A percentile compares a stretch with the other conserved stretches of the same genome.
phyloP scores from a whole-genome alignment of 2,797 vertebrate species.

The Salarias fasciatus region DNA sequence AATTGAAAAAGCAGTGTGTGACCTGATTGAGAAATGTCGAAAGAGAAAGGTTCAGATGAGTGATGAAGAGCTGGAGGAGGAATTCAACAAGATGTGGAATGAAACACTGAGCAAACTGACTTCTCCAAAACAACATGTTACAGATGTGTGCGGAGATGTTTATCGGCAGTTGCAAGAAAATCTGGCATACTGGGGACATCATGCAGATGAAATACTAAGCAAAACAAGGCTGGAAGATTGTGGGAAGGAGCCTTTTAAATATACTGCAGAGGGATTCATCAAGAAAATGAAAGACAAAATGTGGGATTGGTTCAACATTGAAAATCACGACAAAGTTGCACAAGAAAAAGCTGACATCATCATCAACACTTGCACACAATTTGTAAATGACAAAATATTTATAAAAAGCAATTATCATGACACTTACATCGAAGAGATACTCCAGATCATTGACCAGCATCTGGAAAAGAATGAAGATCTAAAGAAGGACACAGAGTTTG shows the following conservation, averaged over 20 bases:
- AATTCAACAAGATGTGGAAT: slow-evolving; percentile 73
- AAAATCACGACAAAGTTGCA: background rate
- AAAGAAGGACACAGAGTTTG: slow-evolving; percentile 29
- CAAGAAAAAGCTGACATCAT: slow-evolving; percentile 45
- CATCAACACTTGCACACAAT: slow-evolving; percentile 33
- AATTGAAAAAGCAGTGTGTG: slow-evolving; percentile 53
- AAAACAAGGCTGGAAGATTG: rapidly evolving
- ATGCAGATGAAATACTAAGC: slow-evolving; percentile 33
- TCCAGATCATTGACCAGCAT: slow-evolving; percentile 53
- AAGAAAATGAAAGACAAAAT: rapidly evolving
- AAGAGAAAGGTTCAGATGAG: slow-evolving; percentile 8
- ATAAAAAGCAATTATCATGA: slow-evolving; percentile 67
- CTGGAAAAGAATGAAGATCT: slow-evolving; percentile 20
- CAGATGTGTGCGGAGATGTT: slow-evolving; percentile 21
- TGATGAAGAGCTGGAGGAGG: slow-evolving; percentile 21
- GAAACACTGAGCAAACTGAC: slow-evolving; percentile 24
- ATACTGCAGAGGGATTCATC: rapidly evolving
- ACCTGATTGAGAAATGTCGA: slow-evolving; percentile 49
- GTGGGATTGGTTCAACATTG: rapidly evolving
- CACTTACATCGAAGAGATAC: slow-evolving; percentile 63
- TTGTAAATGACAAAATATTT: slow-evolving; percentile 8
- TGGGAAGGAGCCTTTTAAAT: slow-evolving; percentile 28
- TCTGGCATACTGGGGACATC: slow-evolving; percentile 38
- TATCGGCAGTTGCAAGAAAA: slow-evolving; percentile 33
- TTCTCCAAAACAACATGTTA: background rate